Evolutionary conservation across 2,113 vertebrate genomes (phyloP).

Genomic region (Spea multiplicata): DNA sequence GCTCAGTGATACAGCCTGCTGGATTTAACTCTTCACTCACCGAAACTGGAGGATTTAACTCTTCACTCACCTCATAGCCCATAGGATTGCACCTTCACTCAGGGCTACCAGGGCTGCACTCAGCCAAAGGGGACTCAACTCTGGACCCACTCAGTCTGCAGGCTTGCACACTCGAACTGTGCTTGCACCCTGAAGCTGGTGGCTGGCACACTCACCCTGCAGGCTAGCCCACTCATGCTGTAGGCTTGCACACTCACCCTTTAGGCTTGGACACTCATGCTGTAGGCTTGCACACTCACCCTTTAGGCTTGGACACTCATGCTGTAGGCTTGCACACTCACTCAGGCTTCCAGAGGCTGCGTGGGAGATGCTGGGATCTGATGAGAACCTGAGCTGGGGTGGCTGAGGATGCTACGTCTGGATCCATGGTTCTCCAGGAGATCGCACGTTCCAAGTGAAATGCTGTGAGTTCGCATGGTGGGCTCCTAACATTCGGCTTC

Average conservation of each 20-base stretch:
- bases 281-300: too few relatives aligned
- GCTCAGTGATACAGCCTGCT: background rate
- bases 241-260: background rate
- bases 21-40: background rate
- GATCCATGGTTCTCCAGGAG: background rate
- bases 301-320: too few relatives aligned
- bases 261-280: background rate
- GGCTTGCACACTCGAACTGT: too few relatives aligned
- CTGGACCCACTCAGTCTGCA: too few relatives aligned
- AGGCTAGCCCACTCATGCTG: too few relatives aligned
- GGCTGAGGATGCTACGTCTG: background rate
- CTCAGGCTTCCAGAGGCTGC: background rate
- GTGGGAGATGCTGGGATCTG: background rate
- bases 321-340: too few relatives aligned
- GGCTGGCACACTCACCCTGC: too few relatives aligned
- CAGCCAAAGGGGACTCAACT: too few relatives aligned
- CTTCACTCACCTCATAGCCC: too few relatives aligned
- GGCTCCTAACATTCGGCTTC: conserved; percentile 60
- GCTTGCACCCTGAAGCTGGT: too few relatives aligned
- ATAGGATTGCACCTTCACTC: too few relatives aligned
- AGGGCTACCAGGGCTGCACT: background rate
- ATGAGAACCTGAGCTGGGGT: background rate
- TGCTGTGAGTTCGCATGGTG: conserved; percentile 8
- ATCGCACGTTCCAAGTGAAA: background rate
- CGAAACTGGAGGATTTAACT: too few relatives aligned